phyloP scores from a whole-genome alignment of 2,888 invertebrate genomes.

The Hemicrepidius hirtus region DNA sequence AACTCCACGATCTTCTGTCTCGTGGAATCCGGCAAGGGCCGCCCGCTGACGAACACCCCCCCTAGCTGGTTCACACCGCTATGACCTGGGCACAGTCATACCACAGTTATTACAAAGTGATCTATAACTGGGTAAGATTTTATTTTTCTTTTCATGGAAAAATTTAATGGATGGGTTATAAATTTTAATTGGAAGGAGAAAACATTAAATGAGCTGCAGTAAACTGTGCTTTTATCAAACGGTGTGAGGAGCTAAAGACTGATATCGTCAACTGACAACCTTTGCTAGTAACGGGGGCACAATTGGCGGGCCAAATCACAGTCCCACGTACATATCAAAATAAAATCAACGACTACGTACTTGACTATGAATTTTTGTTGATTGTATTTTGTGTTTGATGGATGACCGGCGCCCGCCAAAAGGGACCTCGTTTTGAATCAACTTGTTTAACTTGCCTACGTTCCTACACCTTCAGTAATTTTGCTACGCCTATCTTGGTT shows the following conservation, averaged over 20 bases:
- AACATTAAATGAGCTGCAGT: conserved; percentile 48
- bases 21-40: conserved; percentile 97
- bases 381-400: conserved; percentile 31
- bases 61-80: conserved; percentile 99
- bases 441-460: conserved; percentile 47
- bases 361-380: conserved; percentile 8
- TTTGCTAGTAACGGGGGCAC: conserved; percentile 67
- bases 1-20: conserved; percentile 99
- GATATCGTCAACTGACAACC: conserved; percentile 72
- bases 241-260: conserved; percentile 73
- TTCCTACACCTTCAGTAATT: conserved; percentile 43
- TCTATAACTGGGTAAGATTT: conserved; percentile 3
- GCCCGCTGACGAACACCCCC: conserved; percentile 98
- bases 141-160: neutral
- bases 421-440: conserved; percentile 44
- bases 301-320: conserved; percentile 56
- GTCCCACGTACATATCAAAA: conserved; percentile 28
- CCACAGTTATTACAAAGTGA: conserved; percentile 65
- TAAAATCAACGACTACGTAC: neutral
- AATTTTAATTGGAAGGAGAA: neutral
- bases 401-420: conserved; percentile 42
- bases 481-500: conserved; percentile 45
- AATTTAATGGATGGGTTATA: neutral
- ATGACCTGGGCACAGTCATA: conserved; percentile 87
- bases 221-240: conserved; percentile 65